Base-by-base conservation (phyloP, 2,888 invertebrate species). In the Pollenia angustigena region DNA sequence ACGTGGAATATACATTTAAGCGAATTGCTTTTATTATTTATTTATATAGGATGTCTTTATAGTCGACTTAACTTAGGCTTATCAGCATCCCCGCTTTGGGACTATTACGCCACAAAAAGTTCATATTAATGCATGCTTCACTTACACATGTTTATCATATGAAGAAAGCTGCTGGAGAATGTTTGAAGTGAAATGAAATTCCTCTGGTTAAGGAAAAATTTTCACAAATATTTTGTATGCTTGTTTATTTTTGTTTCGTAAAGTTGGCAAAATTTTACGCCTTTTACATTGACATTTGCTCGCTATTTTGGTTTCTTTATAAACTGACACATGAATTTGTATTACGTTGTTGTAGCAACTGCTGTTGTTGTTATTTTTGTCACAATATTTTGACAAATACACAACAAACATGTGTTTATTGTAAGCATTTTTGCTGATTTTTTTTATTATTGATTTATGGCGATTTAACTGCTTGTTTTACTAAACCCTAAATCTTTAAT, bases 401-500 rank as follows among this genome's bases (percentile, higher is more conserved):
- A 87, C 64, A 82, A 75, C 56, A 79, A 85, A 82, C 87, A 87
- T 87, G 78, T 87, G 87, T 84, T 84, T 64, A 83, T 72, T 81
- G 76, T 76, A 80, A 83, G 80, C 58, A 86, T 50, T 54, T 80
- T 76, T 83, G 80, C 12, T 72, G 48, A 81, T 81, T 79, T 40
- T 69, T 54, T 7, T 48, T 58, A 18, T 14, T 66, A 64, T 66
- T 80, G 83, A 86, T 86, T 86, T 86, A 86, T 71, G 64, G 58
- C 56, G 16, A 46, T 86, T 82, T 82, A 86, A 80, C 54, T 58
- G 44, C 48, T 42, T 64, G 56, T 56, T 69, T 69, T 40, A 62
- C 14, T 44, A 71, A 62, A 56, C 66, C 16, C 9, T 16, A 44
- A 56, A 40, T 54, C 40, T 10, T 56, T 54, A 12, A 11, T 16